phyloP scores from a whole-genome alignment of 2,797 vertebrate genomes.

The Mormyrops attenuatus region DNA sequence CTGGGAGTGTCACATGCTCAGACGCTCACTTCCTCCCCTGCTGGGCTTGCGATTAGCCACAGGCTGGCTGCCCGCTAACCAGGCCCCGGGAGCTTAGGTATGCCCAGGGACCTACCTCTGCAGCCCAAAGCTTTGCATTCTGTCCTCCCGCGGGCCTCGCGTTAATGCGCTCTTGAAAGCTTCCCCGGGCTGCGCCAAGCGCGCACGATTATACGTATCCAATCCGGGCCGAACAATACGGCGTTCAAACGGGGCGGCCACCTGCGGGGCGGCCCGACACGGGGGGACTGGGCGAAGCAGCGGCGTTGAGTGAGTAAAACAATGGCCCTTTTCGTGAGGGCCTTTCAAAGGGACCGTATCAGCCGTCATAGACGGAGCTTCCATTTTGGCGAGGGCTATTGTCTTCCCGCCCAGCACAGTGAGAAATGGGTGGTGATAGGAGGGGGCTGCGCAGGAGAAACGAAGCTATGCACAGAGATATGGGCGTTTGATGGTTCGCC shows the following conservation, averaged over 20 bases:
- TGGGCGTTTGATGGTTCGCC: conserved; percentile 42
- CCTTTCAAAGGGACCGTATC: background rate
- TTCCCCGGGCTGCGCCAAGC: background rate
- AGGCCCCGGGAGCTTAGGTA: conserved; percentile 37
- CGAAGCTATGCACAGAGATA: conserved; percentile 47
- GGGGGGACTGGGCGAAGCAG: too few species aligned
- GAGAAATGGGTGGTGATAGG: conserved; percentile 41
- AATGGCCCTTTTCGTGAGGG: background rate
- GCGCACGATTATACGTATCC: conserved; percentile 12
- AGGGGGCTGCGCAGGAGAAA: background rate
- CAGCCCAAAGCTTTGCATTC: conserved; percentile 63
- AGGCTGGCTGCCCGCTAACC: conserved; percentile 54
- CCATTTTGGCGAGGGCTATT: conserved; percentile 43
- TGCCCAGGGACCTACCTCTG: conserved; percentile 40
- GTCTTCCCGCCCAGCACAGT: conserved; percentile 50
- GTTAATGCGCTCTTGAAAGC: conserved; percentile 23
- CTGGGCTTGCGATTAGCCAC: conserved; percentile 55
- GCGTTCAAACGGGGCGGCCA: background rate
- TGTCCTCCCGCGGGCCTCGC: conserved; percentile 51
- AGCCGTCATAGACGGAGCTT: background rate
- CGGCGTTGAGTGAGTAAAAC: background rate
- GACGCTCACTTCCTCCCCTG: conserved; percentile 32
- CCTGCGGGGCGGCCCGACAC: background rate
- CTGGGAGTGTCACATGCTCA: conserved; percentile 14
- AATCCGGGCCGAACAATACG: conserved; percentile 9